Conservation (phyloP, 2,888 invertebrate genomes). For the Thereva unica region DNA sequence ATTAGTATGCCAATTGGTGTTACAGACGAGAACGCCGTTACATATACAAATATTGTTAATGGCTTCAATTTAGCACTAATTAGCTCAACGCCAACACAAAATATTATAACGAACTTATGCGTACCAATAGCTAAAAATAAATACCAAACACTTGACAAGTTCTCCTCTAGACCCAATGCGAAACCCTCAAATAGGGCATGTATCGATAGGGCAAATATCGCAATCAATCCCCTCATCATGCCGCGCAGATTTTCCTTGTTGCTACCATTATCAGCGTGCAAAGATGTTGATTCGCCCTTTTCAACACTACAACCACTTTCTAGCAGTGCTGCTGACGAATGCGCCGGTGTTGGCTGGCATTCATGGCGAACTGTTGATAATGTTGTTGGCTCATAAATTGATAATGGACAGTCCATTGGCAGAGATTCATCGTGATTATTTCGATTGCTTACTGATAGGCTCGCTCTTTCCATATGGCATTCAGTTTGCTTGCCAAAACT, state of each 20-base stretch:
- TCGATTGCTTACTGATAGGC: background rate
- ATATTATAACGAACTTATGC: constrained; percentile 85
- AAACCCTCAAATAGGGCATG: constrained; percentile 87
- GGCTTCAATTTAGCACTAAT: constrained; percentile 71
- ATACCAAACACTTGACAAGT: constrained; percentile 68
- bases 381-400: constrained; percentile 10
- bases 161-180: constrained; percentile 78
- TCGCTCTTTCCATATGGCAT: background rate
- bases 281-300: constrained; percentile 38
- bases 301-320: constrained; percentile 23
- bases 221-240: constrained; percentile 68
- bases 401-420: constrained; percentile 16
- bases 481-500: constrained; percentile 35
- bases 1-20: constrained; percentile 80
- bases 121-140: constrained; percentile 83
- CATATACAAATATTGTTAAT: constrained; percentile 67
- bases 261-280: constrained; percentile 6
- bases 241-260: constrained; percentile 1
- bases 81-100: constrained; percentile 84
- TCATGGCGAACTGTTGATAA: background rate
- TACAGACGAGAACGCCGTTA: constrained; percentile 77
- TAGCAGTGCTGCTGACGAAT: constrained; percentile 7
- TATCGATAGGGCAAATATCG: constrained; percentile 80
- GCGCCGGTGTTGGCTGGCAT: background rate
- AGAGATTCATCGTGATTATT: background rate